Evolutionary conservation across 2,888 invertebrate genomes (phyloP).

Genomic region (Apocheima hispidaria): DNA sequence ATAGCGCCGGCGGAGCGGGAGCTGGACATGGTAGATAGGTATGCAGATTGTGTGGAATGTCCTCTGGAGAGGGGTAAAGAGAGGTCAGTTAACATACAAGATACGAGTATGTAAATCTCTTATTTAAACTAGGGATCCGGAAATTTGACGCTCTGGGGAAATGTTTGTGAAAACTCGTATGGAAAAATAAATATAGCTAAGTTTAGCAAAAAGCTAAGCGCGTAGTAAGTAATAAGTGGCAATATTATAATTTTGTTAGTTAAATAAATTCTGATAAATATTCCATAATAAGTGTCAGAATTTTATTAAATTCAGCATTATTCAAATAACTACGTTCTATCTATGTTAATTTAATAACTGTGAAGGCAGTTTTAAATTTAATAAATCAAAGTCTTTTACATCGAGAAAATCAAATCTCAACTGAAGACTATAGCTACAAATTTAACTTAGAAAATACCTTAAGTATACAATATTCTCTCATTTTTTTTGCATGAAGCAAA

Average conservation of each 20-base stretch:
- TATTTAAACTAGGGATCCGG: slow-evolving; percentile 49
- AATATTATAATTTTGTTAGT: neutral
- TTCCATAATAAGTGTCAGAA: no score
- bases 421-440: neutral
- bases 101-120: slow-evolving; percentile 53
- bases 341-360: neutral
- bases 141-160: slow-evolving; percentile 37
- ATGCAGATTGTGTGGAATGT: slow-evolving; percentile 56
- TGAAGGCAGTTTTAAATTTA: neutral
- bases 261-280: no score
- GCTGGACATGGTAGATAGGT: slow-evolving; percentile 51
- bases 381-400: neutral
- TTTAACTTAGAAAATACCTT: neutral
- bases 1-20: slow-evolving; percentile 53
- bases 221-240: neutral
- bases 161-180: slow-evolving; percentile 6
- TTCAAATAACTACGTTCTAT: neutral
- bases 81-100: slow-evolving; percentile 54
- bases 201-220: neutral
- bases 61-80: slow-evolving; percentile 44
- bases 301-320: no score
- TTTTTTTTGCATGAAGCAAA: slow-evolving; percentile 2
- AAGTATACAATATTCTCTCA: slow-evolving; percentile 1
- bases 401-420: neutral
- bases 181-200: neutral